Base-by-base conservation (phyloP, 2,113 vertebrate species). In the Austrofundulus limnaeus region DNA sequence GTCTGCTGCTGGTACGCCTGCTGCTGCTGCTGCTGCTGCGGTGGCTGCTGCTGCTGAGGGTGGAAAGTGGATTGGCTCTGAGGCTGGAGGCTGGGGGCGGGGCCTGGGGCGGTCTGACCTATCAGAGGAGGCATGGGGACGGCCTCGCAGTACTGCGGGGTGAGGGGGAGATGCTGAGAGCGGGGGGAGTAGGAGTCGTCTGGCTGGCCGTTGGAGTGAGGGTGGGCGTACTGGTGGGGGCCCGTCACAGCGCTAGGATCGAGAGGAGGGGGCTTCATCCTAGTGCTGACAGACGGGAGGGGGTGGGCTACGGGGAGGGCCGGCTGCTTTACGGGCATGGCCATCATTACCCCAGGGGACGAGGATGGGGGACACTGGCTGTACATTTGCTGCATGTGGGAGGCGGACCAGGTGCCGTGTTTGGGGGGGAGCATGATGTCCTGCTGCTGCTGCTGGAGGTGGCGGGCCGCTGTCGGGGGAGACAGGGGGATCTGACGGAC, bases 401-500 rank as follows among this genome's bases (percentile, higher is more conserved):
- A 92, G 71, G 93, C 92, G 15, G 89, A 89, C 87, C 91, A 92
- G 75, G 90, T 91, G 83, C 89, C 89, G 2, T 92, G 90, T 81
- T 87, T 92, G 59, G 90, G 91, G 70, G 87, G 89, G 11, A 90
- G 86, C 38, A 83, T 71, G 50, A 85, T 55, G 49, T 89, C 86
- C 46, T 86, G 82, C 47, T 85, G 82, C 54, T 85, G 84, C 21
- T 82, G 79, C 1, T 86, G 84, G 52, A 90, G 62, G 83, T 90
- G 87, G 71, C 90, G 90, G 65, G 80, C 85, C 2, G 81, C 63
- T 0, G 86, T 64, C 46, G 92, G 92, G 19, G 93, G 93, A 61
- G 94, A 95, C 41, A 95, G 85, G 0, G 94, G 94, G 73, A 94
- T 93, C 75, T 82, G 91, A 51, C 91, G 92, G 88, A 91, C 85